Percentiles rank a stretch among this genome's conserved stretches.
Evolutionary conservation across 2,797 vertebrate genomes (phyloP).

Genomic region (Pangasius larnaudii): DNA sequence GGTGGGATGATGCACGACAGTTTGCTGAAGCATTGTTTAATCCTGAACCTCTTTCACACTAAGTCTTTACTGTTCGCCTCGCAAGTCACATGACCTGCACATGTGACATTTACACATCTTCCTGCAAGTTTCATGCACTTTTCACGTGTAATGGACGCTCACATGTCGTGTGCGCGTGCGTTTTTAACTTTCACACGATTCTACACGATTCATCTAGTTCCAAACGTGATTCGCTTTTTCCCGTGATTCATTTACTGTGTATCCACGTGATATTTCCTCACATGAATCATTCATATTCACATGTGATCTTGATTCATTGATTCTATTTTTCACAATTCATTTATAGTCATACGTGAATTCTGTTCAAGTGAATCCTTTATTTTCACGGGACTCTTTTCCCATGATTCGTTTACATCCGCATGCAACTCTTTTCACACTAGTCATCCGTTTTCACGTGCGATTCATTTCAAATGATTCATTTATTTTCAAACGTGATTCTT

Average conservation of each 20-base stretch:
- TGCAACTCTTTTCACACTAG: neutral
- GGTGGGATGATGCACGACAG: constrained; percentile 36
- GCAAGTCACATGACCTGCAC: neutral
- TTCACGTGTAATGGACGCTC: too few relatives aligned
- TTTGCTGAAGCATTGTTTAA: constrained; percentile 39
- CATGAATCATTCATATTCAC: neutral
- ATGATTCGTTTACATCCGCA: neutral
- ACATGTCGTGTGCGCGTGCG: too few relatives aligned
- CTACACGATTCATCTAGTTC: neutral
- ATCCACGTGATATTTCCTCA: too few relatives aligned
- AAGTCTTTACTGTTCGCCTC: neutral
- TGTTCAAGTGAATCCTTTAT: neutral
- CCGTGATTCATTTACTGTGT: neutral
- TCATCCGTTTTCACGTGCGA: neutral
- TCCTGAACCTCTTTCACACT: neutral
- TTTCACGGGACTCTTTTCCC: neutral
- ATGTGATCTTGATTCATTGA: neutral
- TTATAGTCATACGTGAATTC: neutral
- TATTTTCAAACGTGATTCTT: neutral
- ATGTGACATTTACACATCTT: constrained; percentile 5
- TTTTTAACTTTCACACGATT: neutral
- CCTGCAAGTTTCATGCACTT: neutral
- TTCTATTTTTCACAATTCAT: neutral
- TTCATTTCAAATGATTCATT: neutral
- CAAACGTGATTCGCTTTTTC: neutral